phyloP scores from a whole-genome alignment of 1,140 invertebrate genomes.

The Bombus ignitus region DNA sequence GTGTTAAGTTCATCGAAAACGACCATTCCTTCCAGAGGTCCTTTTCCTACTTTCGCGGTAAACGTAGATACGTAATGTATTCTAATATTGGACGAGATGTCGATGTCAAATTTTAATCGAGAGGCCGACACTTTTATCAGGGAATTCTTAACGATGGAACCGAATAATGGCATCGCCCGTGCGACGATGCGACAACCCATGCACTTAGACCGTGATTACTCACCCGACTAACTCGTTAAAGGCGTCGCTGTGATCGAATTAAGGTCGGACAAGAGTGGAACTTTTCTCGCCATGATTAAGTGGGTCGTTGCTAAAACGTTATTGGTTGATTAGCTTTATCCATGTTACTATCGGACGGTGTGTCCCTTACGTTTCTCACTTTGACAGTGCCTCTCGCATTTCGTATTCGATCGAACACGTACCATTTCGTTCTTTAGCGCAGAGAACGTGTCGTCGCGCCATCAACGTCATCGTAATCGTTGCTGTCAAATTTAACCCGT shows the following conservation, averaged over 20 bases:
- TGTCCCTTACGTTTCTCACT: slow-evolving; percentile 37
- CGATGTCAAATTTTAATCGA: not conserved
- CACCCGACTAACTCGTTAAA: slow-evolving; percentile 53
- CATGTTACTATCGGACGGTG: not conserved
- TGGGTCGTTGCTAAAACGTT: slow-evolving; percentile 50
- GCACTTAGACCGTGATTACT: slow-evolving; percentile 43
- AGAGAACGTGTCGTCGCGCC: no score
- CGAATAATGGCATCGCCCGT: not conserved
- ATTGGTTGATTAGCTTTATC: slow-evolving; percentile 59
- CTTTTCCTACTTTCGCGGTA: no score
- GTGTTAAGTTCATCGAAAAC: no score
- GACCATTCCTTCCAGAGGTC: no score
- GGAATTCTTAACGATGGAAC: not conserved
- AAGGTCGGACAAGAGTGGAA: slow-evolving; percentile 55
- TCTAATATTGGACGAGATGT: no score
- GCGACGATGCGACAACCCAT: not conserved
- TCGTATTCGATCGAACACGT: slow-evolving; percentile 35
- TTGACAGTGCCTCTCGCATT: not conserved
- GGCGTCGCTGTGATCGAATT: slow-evolving; percentile 57
- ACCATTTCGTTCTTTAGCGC: slow-evolving; percentile 37
- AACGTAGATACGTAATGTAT: no score
- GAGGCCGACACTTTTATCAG: not conserved
- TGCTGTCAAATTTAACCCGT: no score
- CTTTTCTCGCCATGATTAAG: slow-evolving; percentile 64
- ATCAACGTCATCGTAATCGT: no score